phyloP scores from a whole-genome alignment of 2,888 invertebrate species.

The Augiades crinisus region DNA sequence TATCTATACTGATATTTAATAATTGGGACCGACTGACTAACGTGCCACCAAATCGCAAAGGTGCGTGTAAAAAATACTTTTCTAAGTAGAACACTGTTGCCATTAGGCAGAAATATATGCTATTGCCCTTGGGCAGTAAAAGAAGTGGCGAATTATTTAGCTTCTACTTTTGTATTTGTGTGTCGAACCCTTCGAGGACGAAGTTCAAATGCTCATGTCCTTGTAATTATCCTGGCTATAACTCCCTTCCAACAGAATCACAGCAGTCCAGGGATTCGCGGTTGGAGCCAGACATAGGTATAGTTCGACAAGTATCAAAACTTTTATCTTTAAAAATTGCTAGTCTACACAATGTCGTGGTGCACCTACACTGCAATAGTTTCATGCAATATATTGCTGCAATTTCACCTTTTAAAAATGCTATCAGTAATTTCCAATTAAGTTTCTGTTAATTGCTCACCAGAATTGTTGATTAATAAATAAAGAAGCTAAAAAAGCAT shows the following conservation, averaged over 20 bases:
- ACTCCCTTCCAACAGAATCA: constrained; percentile 25
- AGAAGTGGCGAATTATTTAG: neutral
- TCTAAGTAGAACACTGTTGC: no score
- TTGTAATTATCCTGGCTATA: constrained; percentile 24
- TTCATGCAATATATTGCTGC: constrained; percentile 22
- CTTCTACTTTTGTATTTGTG: neutral
- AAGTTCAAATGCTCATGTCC: constrained; percentile 12
- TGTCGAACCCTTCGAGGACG: neutral
- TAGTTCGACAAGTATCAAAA: constrained; percentile 8
- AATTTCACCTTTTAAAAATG: neutral
- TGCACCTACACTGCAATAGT: constrained; percentile 8
- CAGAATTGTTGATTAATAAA: no score
- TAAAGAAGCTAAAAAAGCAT: no score
- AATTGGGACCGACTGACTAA: no score
- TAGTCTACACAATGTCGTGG: constrained; percentile 11
- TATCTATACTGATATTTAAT: no score
- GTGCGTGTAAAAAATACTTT: no score
- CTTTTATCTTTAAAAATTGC: constrained; percentile 15
- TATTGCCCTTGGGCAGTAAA: no score
- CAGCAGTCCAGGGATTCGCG: constrained; percentile 24
- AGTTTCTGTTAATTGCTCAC: neutral
- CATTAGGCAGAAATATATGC: no score
- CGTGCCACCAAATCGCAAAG: no score
- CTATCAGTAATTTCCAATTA: neutral
- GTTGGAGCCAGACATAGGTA: constrained; percentile 20